Base-by-base conservation (phyloP, 2,113 vertebrate species). In the Thinocorus orbignyianus region DNA sequence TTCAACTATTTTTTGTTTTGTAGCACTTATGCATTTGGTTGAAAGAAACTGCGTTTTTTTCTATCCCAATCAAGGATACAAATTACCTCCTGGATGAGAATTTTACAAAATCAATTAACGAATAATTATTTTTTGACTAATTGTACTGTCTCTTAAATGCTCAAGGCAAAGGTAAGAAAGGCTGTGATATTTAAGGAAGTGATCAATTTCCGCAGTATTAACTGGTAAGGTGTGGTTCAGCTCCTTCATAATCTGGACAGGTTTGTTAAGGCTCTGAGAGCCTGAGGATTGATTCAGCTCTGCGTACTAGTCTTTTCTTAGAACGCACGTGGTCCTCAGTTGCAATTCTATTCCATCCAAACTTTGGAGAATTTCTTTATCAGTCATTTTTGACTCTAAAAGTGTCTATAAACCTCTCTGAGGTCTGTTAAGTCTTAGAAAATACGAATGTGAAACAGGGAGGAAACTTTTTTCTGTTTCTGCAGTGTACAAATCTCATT, bases 41-140 rank as follows among this genome's bases (percentile, higher is more conserved):
- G 51, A 81, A 74, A 78, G 11, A 66, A 72, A 39, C 9, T 8
- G 46, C 30, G 3, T 23, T n/a, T 76, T 79, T 74, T 72, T 9
- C 35, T 54, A 77, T 16, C 3, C 31, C 31, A 84, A 77, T 91
- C 58, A 82, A 86, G 41, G 24, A 14, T 12, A 87, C n/a, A 73
- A 91, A 91, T 96, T 93, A 91, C 54, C n/a, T 81, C 44, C 37
- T 8, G 17, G 57, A 17, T 76, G 23, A 95, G 49, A 79, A 76
- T 72, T 87, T 72, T 69, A 87, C 48, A 58, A 54, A 96, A 95
- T 93, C 86, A 96, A 92, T 95, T 78, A 92, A 65, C 4, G 11
- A 93, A 58, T 94, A 93, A 96, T 94, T 97, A 71, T 61, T 84
- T 89, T 76, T 76, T 85, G 46, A 89, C 44, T 91, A 87, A 87